Evolutionary conservation across 2,888 invertebrate species (phyloP).

Genomic region (Pecten maximus): DNA sequence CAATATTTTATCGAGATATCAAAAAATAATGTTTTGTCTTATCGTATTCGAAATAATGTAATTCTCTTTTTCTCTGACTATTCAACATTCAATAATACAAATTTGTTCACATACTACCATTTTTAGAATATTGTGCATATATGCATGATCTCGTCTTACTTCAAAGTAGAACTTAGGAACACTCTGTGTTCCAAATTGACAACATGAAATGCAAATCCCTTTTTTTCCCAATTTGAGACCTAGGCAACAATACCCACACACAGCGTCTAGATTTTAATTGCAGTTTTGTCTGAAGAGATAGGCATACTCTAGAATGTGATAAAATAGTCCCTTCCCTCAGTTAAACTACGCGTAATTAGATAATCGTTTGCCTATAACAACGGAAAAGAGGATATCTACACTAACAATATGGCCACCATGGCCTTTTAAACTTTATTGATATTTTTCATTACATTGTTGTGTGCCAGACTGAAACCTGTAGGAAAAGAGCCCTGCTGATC

Average conservation of each 20-base stretch:
- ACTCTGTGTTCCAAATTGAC: neutral
- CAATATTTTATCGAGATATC: too few relatives aligned
- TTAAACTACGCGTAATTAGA: neutral
- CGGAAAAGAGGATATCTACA: constrained; percentile 24
- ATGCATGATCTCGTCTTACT: neutral
- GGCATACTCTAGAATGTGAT: neutral
- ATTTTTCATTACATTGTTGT: constrained; percentile 24
- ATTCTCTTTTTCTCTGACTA: too few relatives aligned
- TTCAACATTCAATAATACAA: too few relatives aligned
- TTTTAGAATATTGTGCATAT: neutral
- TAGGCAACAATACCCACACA: neutral
- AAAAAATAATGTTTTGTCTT: too few relatives aligned
- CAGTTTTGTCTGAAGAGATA: constrained; percentile 13
- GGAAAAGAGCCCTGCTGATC: neutral
- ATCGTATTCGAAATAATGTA: too few relatives aligned
- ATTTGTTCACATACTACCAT: too few relatives aligned
- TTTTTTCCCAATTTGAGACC: neutral
- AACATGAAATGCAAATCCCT: neutral
- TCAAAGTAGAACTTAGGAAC: neutral
- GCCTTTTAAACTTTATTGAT: constrained; percentile 17
- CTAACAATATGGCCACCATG: neutral
- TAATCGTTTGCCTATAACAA: constrained; percentile 12
- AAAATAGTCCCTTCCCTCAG: neutral
- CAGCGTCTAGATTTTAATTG: neutral
- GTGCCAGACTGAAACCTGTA: constrained; percentile 27